Percentiles rank a stretch among this genome's conserved stretches.
Conservation (phyloP, 2,113 vertebrate species). For the Planiliza haematocheilus region DNA sequence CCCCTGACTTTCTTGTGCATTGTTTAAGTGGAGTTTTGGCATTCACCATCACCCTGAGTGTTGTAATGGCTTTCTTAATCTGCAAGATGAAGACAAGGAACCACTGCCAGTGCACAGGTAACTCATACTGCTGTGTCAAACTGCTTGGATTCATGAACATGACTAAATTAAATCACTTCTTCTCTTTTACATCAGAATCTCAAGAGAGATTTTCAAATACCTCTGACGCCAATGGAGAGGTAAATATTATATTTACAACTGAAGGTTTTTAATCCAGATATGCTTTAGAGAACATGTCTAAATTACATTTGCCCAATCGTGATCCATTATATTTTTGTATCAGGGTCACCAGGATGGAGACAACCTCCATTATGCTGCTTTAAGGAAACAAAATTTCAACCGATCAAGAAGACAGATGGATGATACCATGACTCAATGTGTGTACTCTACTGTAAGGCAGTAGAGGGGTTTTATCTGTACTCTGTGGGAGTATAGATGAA, state of each 20-base stretch:
- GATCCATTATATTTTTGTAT: background rate
- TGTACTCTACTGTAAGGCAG: slow-evolving; percentile 7
- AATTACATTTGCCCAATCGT: too few species aligned
- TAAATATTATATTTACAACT: too few species aligned
- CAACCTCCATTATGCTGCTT: slow-evolving; percentile 8
- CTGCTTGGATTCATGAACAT: too few species aligned
- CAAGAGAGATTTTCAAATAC: background rate
- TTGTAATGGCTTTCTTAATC: background rate
- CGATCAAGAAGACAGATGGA: background rate
- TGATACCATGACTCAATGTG: background rate
- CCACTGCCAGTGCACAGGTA: background rate
- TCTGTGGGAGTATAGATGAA: too few species aligned
- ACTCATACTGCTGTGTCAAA: background rate
- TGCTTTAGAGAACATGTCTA: too few species aligned
- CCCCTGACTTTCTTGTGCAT: background rate
- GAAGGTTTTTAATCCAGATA: too few species aligned
- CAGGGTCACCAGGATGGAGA: background rate
- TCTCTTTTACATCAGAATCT: background rate
- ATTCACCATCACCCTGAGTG: slow-evolving; percentile 11
- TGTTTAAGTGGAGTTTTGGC: slow-evolving; percentile 2
- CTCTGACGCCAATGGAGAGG: background rate
- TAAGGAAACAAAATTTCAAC: background rate
- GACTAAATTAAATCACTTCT: too few species aligned
- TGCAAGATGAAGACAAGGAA: slow-evolving; percentile 2
- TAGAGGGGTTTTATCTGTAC: background rate